Base-by-base conservation (phyloP, 2,888 invertebrate genomes). In the Idaea dimidiata region DNA sequence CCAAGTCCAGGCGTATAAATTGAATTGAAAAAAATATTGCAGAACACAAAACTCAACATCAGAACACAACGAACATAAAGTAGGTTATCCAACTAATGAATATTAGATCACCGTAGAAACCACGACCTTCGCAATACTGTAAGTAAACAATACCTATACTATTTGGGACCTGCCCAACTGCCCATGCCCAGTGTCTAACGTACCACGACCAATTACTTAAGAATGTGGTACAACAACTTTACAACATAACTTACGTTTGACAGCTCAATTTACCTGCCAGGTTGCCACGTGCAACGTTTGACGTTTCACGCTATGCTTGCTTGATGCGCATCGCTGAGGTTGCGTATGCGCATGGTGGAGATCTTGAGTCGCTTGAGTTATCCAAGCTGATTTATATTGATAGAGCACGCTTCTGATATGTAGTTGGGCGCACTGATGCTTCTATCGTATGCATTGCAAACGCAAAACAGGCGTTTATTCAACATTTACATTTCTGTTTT, bases 141-240 rank as follows among this genome's bases (percentile, higher is more conserved):
- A 43, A 43, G 10, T 1, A 43, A 4, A n/a, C n/a, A n/a, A n/a
- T n/a, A n/a, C n/a, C n/a, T 43, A 43, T 10, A 43, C 7, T 43
- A 43, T 43, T 43, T 10, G 43, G 43, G 8, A 43, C 54, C 54
- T 17, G n/a, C 57, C 57, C 7, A 16, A 17, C n/a, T n/a, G n/a
- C n/a, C n/a, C n/a, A n/a, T 17, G n/a, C 57, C 57, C 7, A 16
- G 6, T 17, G 54, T 54, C 17, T 16, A 54, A 54, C 61, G 16
- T 59, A 67, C 60, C 43, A 65, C 17, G 16, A 65, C 66, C 70
- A 72, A 74, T 73, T 76, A 74, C 60, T 55, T 54, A 65, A 62
- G 71, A 71, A 76, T 76, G 73, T 75, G 69, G 74, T 74, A 72
- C 73, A 74, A 68, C 67, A 6, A 60, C 69, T 70, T 73, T 72